Evolutionary conservation across 2,797 vertebrate genomes (phyloP), one percentile per base, ranked within the genome.

Genomic region (Typhlichthys eigenmanni): DNA sequence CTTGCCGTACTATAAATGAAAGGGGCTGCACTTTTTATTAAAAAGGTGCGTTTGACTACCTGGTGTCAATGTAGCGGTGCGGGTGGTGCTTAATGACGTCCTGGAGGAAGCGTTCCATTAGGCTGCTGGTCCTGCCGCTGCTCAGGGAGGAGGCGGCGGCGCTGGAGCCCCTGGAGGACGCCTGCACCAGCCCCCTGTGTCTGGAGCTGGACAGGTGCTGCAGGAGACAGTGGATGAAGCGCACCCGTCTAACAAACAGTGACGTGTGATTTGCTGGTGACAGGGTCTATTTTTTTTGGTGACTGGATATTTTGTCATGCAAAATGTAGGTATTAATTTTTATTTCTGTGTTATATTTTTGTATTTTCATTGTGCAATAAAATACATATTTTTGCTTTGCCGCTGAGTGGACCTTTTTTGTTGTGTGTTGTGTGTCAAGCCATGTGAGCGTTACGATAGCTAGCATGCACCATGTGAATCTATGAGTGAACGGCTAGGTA

Each of bases 41-140:
- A 1, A 4, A 1, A 11, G 45, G 45, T 14, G 54, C 3, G 11
- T 64, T 55, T 60, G 7, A 45, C 78, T 90, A 98, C 96, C 94
- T 94, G 87, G 74, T 82, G 64, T 96, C 95, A 2, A 87, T 83
- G 72, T 94, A 95, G 82, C 72, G 85, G 77, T 93, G 87, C 0
- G 97, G 96, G 86, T 98, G 95, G 80, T 98, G 93, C 24, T 87
- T 88, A 45, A 95, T 82, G 24, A 98, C 96, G 29, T 99, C 97
- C 64, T 95, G 91, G 56, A 99, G 88, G 75, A 98, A 99, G 64
- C 96, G 94, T 8, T 98, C 95, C 93, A 98, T 90, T 75, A 98
- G 60, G 29, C 89, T 94, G 17, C 70, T 60, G 58, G 55, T 67
- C 17, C 46, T 64, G 58, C 57, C 55, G 47, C 50, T 56, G 11